phyloP scores from a whole-genome alignment of 2,113 vertebrate genomes.

The Chionomys nivalis region DNA sequence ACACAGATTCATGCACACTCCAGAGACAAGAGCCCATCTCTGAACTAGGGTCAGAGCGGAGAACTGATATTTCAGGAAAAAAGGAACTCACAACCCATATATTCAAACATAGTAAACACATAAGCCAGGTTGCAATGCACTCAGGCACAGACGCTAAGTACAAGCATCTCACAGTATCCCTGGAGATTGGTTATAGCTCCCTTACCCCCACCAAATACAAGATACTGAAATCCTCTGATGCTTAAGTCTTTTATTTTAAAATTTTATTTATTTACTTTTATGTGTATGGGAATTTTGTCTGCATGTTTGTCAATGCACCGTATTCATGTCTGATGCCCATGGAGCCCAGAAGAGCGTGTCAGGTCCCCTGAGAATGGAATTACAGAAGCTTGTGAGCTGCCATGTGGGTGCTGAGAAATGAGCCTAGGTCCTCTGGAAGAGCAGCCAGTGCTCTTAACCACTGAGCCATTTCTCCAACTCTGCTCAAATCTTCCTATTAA shows the following conservation, averaged over 20 bases:
- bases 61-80: background rate
- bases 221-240: background rate
- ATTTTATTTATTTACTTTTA: background rate
- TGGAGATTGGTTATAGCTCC: background rate
- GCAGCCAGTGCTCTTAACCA: background rate
- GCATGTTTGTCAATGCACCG: background rate
- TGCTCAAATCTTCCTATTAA: background rate
- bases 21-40: background rate
- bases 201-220: background rate
- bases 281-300: background rate
- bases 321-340: background rate
- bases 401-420: background rate
- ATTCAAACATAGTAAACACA: background rate
- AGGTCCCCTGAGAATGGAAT: background rate
- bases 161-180: background rate
- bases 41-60: too few relatives aligned
- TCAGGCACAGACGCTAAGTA: background rate
- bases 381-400: background rate
- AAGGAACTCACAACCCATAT: background rate
- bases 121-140: background rate
- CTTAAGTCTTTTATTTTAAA: background rate
- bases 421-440: background rate
- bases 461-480: background rate
- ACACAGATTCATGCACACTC: background rate
- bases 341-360: background rate